phyloP scores from a whole-genome alignment of 2,113 vertebrate genomes.

The Thinocorus orbignyianus region DNA sequence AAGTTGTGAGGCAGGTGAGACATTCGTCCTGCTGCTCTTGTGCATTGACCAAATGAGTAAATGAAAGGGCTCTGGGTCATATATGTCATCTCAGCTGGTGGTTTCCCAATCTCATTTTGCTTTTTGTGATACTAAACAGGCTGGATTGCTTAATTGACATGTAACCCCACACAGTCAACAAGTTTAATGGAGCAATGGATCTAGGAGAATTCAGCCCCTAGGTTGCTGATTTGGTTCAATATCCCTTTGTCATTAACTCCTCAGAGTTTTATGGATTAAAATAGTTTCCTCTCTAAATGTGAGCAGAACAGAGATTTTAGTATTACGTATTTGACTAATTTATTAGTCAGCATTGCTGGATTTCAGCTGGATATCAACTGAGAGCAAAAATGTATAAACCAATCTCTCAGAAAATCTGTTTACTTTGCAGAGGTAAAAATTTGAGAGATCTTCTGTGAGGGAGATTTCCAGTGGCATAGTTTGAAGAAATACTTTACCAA shows the following conservation, averaged over 20 bases:
- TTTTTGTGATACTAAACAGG: background rate
- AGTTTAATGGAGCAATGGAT: background rate
- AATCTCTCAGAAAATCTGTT: background rate
- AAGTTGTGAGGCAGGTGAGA: background rate
- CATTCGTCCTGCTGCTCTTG: background rate
- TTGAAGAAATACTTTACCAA: background rate
- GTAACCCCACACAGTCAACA: background rate
- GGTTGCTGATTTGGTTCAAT: slow-evolving; percentile 19
- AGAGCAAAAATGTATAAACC: background rate
- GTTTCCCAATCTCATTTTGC: background rate
- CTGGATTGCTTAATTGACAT: background rate
- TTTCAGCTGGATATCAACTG: background rate
- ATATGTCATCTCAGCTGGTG: background rate
- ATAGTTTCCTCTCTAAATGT: background rate
- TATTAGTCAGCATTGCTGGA: background rate
- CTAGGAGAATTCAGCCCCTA: background rate
- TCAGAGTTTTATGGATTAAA: background rate
- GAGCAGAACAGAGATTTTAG: background rate
- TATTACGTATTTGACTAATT: background rate
- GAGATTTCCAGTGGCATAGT: background rate
- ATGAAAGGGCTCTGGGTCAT: background rate
- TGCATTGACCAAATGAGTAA: background rate
- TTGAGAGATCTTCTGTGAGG: background rate
- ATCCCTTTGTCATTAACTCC: background rate
- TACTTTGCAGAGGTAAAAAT: background rate